Base-by-base conservation (phyloP, 2,797 vertebrate species). In the Gastrophryne carolinensis region DNA sequence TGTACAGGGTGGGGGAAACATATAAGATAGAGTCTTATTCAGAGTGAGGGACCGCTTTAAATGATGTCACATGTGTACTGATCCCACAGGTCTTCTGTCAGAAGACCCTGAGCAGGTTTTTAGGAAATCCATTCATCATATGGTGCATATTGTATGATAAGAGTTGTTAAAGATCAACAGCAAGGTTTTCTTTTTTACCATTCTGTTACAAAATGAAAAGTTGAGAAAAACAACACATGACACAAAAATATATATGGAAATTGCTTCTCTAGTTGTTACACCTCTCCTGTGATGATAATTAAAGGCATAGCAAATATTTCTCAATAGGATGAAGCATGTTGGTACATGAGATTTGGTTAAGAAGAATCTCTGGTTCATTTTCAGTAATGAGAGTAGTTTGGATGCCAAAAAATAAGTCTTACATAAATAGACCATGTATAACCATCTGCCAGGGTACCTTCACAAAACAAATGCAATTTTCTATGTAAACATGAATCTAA, bases 181-280 rank as follows among this genome's bases (percentile, higher is more conserved):
- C n/a, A n/a, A n/a, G n/a, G n/a, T n/a, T n/a, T n/a, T n/a, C n/a
- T n/a, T n/a, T n/a, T n/a, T n/a, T n/a, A n/a, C n/a, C n/a, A 5
- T 47, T 47, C 7, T 47, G 44, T 21, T 19, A 8, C n/a, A 19
- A 19, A 19, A 19, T 47, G n/a, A 17, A 47, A 47, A 47, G n/a
- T 19, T 21, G 17, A 17, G 44, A 19, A 47, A n/a, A 47, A 47
- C 17, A 21, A 17, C 21, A 47, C 2, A 19, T 82, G 54, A 71
- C 81, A 79, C 65, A 81, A 80, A 79, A 70, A 81, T 75, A 84
- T 79, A 76, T 80, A 86, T 84, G 87, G 80, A 81, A 82, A 84
- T 82, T 23, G 49, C 17, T 61, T 17, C 39, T 53, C 21, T 53
- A 61, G 34, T 61, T 72, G 32, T 63, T 61, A 49, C 50, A 47